Conservation (phyloP, 2,113 vertebrate genomes). For the Cyrtonyx montezumae region DNA sequence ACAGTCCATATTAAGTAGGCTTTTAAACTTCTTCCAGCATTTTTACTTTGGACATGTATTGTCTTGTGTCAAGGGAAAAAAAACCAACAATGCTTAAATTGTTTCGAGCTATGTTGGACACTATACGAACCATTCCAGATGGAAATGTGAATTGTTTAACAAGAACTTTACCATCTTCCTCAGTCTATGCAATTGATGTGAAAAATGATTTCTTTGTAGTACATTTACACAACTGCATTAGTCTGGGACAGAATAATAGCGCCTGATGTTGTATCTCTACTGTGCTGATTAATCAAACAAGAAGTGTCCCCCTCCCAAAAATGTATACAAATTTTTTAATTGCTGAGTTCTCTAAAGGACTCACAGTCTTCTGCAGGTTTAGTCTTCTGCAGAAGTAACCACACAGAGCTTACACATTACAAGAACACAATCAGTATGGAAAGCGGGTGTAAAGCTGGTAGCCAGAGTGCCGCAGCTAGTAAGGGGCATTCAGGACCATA, state of each 20-base stretch:
- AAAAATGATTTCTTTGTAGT: background rate
- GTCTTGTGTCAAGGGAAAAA: background rate
- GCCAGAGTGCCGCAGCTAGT: background rate
- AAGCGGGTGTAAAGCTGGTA: background rate
- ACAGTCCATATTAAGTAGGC: background rate
- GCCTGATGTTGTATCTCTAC: background rate
- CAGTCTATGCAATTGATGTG: background rate
- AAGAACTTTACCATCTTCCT: background rate
- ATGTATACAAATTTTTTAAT: background rate
- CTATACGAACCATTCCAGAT: rapidly evolving
- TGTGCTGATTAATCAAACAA: background rate
- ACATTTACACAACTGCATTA: background rate
- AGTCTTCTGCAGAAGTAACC: background rate
- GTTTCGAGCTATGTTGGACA: background rate
- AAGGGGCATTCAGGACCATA: rapidly evolving
- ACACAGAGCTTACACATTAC: background rate
- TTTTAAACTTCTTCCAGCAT: background rate
- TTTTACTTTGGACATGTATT: background rate
- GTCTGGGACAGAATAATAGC: background rate
- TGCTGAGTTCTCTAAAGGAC: background rate
- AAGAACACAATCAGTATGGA: background rate
- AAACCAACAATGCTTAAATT: background rate
- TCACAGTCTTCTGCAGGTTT: background rate
- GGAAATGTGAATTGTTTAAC: background rate
- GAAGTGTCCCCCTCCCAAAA: background rate